phyloP scores from a whole-genome alignment of 2,113 vertebrate species.

The Bostrychus sinensis region DNA sequence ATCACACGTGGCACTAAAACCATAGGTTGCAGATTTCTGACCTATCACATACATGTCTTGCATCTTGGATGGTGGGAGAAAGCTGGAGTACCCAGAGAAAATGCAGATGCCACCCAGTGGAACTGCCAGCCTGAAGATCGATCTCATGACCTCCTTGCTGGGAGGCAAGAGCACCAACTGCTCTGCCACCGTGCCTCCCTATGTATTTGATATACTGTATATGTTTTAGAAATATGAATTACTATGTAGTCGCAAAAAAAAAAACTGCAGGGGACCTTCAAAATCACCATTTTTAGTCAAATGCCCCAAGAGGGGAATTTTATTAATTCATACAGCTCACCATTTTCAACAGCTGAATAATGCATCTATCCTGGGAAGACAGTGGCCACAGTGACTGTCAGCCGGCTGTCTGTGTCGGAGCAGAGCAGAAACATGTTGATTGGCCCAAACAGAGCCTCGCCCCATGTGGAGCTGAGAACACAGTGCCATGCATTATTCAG shows the following conservation, averaged over 20 bases:
- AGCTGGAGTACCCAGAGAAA: no score
- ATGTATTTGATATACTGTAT: no score
- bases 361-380: slow-evolving; percentile 60
- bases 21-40: no score
- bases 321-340: slow-evolving; percentile 67
- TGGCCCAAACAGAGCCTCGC: slow-evolving; percentile 77
- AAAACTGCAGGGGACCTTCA: neutral
- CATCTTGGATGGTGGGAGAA: no score
- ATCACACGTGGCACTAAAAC: no score
- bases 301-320: slow-evolving; percentile 31
- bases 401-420: slow-evolving; percentile 25
- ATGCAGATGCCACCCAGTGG: no score
- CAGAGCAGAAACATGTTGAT: slow-evolving; percentile 68
- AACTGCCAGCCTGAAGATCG: no score
- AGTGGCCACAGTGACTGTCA: slow-evolving; percentile 41
- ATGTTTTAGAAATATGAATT: neutral
- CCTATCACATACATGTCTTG: no score
- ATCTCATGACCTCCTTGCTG: no score
- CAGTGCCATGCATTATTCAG: slow-evolving; percentile 89
- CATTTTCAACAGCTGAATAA: slow-evolving; percentile 72
- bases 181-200: no score
- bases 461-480: slow-evolving; percentile 87
- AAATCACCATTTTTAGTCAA: slow-evolving; percentile 26
- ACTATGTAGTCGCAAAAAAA: neutral
- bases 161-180: no score